A percentile compares a stretch with the other conserved stretches of the same genome.
Conservation (phyloP, 1,140 invertebrate species). For the Drosophila ambigua region DNA sequence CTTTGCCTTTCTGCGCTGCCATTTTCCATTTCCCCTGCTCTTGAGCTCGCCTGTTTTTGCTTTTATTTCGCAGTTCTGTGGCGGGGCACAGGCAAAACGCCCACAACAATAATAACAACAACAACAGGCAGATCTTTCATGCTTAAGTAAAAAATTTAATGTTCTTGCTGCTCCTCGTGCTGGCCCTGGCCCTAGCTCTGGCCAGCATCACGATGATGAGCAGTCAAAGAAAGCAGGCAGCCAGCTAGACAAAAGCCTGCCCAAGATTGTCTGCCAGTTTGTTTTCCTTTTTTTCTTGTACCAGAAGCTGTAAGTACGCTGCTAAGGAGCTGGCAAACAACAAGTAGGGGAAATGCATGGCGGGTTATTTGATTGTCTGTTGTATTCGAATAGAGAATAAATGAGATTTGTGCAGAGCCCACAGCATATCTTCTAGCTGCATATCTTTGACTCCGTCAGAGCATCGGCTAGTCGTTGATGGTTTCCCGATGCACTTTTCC, state of each 20-base stretch:
- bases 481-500: constrained; percentile 44
- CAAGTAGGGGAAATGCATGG: not conserved
- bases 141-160: constrained; percentile 70
- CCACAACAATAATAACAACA: constrained; percentile 43
- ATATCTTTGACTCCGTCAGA: not conserved
- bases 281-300: not conserved
- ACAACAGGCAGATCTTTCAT: constrained; percentile 44
- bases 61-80: constrained; percentile 35
- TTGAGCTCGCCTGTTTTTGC: not conserved
- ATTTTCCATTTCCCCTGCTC: not conserved
- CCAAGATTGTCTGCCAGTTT: constrained; percentile 49
- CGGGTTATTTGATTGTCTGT: no score
- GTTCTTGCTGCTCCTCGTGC: constrained; percentile 39
- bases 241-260: constrained; percentile 34
- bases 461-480: constrained; percentile 22
- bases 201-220: constrained; percentile 61
- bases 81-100: constrained; percentile 9
- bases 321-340: constrained; percentile 10
- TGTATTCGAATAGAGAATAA: not conserved
- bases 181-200: constrained; percentile 19
- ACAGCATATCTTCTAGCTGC: not conserved
- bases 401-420: not conserved
- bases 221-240: constrained; percentile 37
- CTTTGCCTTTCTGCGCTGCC: constrained; percentile 14
- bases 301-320: constrained; percentile 32